Evolutionary conservation across 2,888 invertebrate species (phyloP).

Genomic region (Athetis lepigone): DNA sequence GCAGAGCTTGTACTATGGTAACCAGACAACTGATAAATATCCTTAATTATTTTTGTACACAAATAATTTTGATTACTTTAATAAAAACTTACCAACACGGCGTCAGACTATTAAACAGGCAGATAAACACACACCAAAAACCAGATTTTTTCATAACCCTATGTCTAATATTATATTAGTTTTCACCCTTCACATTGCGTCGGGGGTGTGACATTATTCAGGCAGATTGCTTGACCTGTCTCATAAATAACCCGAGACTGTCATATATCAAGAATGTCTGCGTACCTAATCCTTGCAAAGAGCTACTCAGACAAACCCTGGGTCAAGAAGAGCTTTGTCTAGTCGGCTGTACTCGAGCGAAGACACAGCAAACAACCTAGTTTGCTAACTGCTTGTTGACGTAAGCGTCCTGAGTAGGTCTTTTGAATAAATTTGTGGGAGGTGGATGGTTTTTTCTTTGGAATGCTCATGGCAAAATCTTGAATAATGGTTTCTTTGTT

Average conservation of each 20-base stretch:
- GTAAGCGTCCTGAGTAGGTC: no score
- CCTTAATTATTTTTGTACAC: no score
- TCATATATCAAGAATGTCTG: conserved; percentile 15
- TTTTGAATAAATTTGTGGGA: neutral
- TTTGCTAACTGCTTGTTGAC: conserved; percentile 10
- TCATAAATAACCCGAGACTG: conserved; percentile 26
- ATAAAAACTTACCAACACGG: no score
- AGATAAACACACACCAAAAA: no score
- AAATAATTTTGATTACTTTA: no score
- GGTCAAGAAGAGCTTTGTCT: conserved; percentile 27
- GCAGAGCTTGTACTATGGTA: no score
- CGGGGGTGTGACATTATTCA: conserved; percentile 27
- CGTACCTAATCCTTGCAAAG: conserved; percentile 20
- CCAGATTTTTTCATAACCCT: no score
- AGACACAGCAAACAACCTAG: conserved; percentile 15
- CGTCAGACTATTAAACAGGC: no score
- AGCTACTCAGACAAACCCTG: conserved; percentile 19
- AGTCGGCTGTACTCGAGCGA: conserved; percentile 13
- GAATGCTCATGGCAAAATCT: no score
- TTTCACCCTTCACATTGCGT: neutral
- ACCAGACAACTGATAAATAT: no score
- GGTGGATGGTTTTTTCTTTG: no score
- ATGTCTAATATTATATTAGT: neutral
- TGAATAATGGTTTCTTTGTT: neutral
- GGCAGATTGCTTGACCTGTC: conserved; percentile 26